These are phyloP conservation scores for Syndactyla subalaris DNA, from an alignment of 2,797 vertebrate genomes.

Conservation along the genomic window DNA sequence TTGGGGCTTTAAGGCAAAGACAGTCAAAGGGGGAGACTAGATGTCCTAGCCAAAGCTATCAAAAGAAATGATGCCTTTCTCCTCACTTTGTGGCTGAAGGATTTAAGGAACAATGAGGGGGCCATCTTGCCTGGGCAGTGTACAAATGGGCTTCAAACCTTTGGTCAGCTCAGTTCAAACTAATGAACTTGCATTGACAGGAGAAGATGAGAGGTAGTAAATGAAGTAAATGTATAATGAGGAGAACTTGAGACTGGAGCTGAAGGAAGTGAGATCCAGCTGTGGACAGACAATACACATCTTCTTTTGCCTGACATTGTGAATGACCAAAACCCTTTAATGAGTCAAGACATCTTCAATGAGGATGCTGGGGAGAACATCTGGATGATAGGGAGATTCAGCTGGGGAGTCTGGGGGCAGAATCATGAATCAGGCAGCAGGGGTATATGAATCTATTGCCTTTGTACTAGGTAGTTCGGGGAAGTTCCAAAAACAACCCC, in stretches of 20 bases:
- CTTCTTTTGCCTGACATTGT: neutral
- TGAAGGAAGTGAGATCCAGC: neutral
- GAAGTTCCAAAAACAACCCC: neutral
- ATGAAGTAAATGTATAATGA: neutral
- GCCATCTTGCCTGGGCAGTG: neutral
- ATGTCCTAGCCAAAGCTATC: neutral
- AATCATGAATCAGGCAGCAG: accelerated
- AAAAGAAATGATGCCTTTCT: neutral
- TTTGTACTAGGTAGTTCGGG: neutral
- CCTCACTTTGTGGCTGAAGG: neutral
- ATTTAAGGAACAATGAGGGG: neutral
- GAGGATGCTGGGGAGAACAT: neutral
- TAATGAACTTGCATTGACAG: neutral
- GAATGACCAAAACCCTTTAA: neutral
- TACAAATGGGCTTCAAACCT: neutral
- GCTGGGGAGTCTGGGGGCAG: accelerated
- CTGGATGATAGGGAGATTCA: neutral
- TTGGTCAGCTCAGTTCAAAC: neutral
- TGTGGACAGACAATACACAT: neutral
- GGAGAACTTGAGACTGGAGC: neutral
- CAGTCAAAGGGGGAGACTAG: neutral
- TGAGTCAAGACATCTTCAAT: neutral
- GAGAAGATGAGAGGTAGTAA: neutral
- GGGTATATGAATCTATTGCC: neutral
- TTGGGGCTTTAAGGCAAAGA: neutral